Conservation (phyloP, 2,888 invertebrate genomes). For the Dioctria linearis region DNA sequence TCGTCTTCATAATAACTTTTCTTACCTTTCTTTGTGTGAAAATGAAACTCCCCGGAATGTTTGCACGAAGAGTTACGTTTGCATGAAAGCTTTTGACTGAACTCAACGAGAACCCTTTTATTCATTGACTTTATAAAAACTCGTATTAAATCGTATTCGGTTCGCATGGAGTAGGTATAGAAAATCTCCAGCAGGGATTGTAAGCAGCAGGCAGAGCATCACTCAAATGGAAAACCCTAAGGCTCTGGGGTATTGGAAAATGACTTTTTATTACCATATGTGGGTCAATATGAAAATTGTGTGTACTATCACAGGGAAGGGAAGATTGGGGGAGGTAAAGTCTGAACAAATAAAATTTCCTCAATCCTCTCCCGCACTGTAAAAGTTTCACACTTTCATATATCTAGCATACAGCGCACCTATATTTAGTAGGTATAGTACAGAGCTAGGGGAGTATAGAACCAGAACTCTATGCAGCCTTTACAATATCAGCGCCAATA, state of each 20-base stretch:
- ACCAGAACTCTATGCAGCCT: background rate
- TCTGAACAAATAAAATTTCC: background rate
- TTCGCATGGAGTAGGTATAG: no score
- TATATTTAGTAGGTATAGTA: background rate
- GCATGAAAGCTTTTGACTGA: background rate
- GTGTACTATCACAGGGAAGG: background rate
- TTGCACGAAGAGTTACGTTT: background rate
- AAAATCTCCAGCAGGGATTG: no score
- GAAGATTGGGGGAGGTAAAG: background rate
- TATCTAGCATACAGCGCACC: background rate
- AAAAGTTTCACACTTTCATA: constrained; percentile 22
- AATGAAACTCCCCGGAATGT: background rate
- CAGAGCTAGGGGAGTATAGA: background rate
- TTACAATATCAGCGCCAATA: background rate
- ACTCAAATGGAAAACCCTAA: constrained; percentile 25
- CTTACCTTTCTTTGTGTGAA: background rate
- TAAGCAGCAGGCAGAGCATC: background rate
- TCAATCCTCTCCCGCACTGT: background rate
- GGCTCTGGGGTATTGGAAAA: constrained; percentile 35
- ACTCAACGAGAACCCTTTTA: background rate
- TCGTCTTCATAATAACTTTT: background rate
- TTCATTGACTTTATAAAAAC: background rate
- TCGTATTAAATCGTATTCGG: no score
- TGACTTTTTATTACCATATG: constrained; percentile 55
- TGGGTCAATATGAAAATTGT: constrained; percentile 55